Base-by-base conservation (phyloP, 2,797 vertebrate genomes). In the Pelochelys cantorii region DNA sequence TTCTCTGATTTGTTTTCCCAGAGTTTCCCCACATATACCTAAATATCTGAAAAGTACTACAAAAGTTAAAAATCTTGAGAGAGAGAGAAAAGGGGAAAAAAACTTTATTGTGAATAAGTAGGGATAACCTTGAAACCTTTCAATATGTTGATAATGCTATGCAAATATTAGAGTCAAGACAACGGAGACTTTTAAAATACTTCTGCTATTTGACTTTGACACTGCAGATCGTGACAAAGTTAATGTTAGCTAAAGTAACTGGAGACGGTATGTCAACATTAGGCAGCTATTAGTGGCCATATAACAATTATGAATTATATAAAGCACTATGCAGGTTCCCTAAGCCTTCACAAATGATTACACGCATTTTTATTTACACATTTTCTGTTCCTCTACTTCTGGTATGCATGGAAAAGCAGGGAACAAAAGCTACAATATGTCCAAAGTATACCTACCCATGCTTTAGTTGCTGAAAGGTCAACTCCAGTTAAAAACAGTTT, bases 131-230 rank as follows among this genome's bases (percentile, higher is more conserved):
- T 90, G 22, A 93, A 95, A 79, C 48, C 25, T 79, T 96, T 95
- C 71, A 84, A 34, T 90, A 94, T 85, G 42, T 79, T 92, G 92
- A 23, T 59, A 88, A 88, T 1, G 1, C 79, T 94, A 78, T 42
- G 52, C 57, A 95, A 93, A 96, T 91, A 86, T 79, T 95, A 95
- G n/a, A 92, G 1, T 82, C 3, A 92, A 60, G 34, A 86, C 79
- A 56, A 8, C 25, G 60, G 22, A 82, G n/a, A 62, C 34, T 2
- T 77, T 77, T 77, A 77, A 85, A 85, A 56, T 62, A 17, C 87
- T 84, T 91, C 57, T 88, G 56, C 55, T n/a, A 85, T 82, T 95
- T 92, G 78, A 86, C 87, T 95, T 65, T 57, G 78, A 90, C 54
- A 20, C 2, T 3, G 25, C 31, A 84, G 34, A 93, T 83, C 4